Base-by-base conservation (phyloP, 2,113 vertebrate species). In the Myrmecophaga tridactyla region DNA sequence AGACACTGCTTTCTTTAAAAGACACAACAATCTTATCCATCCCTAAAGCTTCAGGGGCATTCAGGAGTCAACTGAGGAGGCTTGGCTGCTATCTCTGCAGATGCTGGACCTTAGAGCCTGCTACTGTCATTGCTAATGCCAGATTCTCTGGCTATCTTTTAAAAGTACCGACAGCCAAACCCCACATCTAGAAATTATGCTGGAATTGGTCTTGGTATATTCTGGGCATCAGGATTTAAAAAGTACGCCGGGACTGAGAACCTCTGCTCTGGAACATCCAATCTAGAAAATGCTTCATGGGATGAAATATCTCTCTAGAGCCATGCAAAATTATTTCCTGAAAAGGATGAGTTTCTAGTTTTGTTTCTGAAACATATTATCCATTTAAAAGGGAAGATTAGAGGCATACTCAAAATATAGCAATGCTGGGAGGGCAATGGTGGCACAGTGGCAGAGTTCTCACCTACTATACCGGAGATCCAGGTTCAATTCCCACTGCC, bases 11-110 rank as follows among this genome's bases (percentile, higher is more conserved):
- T 25, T 56, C 8, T 1, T 31, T 0, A 1, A 13, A 36, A 81
- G 8, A 56, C 53, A 56, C 53, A 20, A 56, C 53, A 20, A 20
- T 20, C 53, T 56, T 21, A 17, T 67, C 4, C 27, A 4, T 31
- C 11, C 10, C 29, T 67, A 0, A 0, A 46, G 15, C 18, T 8
- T 34, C 15, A 21, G 0, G 0, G 34, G 17, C 31, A 31, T 29
- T 62, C 4, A 29, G 43, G 1, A 6, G 34, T 7, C 53, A 4
- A 18, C 0, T 4, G 12, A 1, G 39, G 6, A 41, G 7, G 14
- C 3, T 31, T n/a, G 9, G 17, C 2, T 31, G 34, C 21, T 56
- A 5, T 48, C 20, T 53, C 56, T 58, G 36, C 43, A n/a, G 25
- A 41, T 14, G 27, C 4, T 0, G 60, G 39, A 7, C 34, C 2